Evolutionary conservation across 2,797 vertebrate genomes (phyloP).

Genomic region (Anisognathus igniventris): DNA sequence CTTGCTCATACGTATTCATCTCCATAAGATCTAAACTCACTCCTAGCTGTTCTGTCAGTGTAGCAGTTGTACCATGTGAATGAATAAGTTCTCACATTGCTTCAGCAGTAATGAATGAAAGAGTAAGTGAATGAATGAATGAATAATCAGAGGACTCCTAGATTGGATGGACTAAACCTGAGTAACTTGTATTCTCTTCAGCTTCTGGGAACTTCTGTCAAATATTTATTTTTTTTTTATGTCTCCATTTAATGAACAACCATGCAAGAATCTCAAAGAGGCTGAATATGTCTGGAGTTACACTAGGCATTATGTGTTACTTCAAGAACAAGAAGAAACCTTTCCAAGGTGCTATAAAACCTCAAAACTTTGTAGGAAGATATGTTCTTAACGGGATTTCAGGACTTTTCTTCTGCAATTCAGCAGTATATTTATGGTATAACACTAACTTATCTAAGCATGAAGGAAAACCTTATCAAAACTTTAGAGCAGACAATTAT

Average conservation of each 20-base stretch:
- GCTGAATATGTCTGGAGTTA: neutral
- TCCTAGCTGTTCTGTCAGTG: slow-evolving; percentile 50
- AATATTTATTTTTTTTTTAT: slow-evolving; percentile 4
- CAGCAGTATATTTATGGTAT: neutral
- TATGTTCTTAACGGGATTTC: neutral
- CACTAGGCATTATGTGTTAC: neutral
- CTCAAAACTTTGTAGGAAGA: neutral
- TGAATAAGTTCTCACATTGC: slow-evolving; percentile 40
- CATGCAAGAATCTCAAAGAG: neutral
- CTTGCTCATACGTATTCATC: slow-evolving; percentile 43
- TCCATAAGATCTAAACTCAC: slow-evolving; percentile 42
- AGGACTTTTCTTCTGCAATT: neutral
- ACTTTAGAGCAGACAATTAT: neutral
- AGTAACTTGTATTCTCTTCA: neutral
- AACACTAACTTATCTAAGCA: neutral
- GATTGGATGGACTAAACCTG: slow-evolving; percentile 3
- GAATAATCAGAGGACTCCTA: slow-evolving; percentile 16
- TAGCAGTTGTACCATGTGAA: slow-evolving; percentile 22
- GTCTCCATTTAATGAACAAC: neutral
- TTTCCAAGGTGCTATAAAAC: neutral
- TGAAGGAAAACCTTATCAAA: neutral
- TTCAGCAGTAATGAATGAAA: slow-evolving; percentile 55
- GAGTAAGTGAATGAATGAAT: slow-evolving; percentile 23
- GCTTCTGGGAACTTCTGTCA: neutral
- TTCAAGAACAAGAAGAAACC: neutral